Evolutionary conservation across 2,113 vertebrate genomes (phyloP).

Genomic region (Corythornis cristatus): DNA sequence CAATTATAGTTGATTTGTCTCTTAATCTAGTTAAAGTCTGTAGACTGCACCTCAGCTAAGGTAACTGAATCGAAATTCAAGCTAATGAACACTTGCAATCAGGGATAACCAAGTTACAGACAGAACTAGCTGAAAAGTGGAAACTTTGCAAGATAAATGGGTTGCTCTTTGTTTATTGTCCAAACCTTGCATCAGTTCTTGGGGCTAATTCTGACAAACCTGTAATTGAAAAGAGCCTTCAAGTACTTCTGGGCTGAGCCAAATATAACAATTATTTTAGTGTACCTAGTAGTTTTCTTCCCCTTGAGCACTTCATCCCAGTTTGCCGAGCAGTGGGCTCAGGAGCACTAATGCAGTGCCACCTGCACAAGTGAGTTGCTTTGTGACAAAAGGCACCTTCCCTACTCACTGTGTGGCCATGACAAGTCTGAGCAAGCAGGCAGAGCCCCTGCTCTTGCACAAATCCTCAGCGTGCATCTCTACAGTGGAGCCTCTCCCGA

Average conservation of each 20-base stretch:
- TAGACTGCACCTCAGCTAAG: neutral
- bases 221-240: neutral
- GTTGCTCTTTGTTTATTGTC: neutral
- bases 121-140: neutral
- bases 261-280: neutral
- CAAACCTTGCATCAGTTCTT: neutral
- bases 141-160: neutral
- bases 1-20: slow-evolving; percentile 50
- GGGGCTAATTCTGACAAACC: neutral
- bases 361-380: neutral
- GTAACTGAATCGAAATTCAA: slow-evolving; percentile 31
- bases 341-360: neutral
- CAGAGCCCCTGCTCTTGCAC: neutral
- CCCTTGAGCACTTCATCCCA: fast-evolving
- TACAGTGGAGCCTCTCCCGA: fast-evolving
- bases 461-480: neutral
- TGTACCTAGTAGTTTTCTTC: neutral
- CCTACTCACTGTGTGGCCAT: neutral
- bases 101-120: slow-evolving; percentile 5
- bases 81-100: slow-evolving; percentile 26
- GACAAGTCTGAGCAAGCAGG: neutral
- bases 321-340: neutral
- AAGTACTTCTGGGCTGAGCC: neutral
- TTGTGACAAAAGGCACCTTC: neutral
- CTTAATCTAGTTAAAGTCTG: slow-evolving; percentile 60